phyloP scores from a whole-genome alignment of 2,113 vertebrate species.

The Acrocephalus kingi region DNA sequence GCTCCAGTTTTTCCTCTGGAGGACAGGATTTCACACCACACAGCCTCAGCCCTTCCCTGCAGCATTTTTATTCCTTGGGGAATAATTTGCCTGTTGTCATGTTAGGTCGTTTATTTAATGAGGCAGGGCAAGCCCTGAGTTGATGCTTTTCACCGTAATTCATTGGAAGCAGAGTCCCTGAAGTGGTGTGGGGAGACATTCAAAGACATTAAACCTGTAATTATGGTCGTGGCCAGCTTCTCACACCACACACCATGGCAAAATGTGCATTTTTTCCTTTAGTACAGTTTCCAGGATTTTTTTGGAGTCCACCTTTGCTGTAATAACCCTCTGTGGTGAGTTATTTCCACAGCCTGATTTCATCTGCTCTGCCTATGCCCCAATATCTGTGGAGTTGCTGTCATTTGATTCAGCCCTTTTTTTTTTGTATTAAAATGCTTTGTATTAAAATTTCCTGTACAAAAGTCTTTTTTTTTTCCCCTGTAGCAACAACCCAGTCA shows the following conservation, averaged over 20 bases:
- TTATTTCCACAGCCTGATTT: not conserved
- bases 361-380: not conserved
- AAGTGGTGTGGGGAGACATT: not conserved
- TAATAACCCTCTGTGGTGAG: not conserved
- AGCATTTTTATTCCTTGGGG: not conserved
- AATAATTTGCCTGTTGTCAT: not conserved
- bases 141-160: not conserved
- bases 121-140: not conserved
- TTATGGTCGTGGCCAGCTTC: not conserved
- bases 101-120: not conserved
- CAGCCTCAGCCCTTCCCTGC: not conserved
- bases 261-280: not conserved
- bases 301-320: not conserved
- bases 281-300: accelerated
- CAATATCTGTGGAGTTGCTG: not conserved
- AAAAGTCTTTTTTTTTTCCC: not conserved
- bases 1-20: not conserved
- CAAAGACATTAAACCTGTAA: not conserved
- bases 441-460: not conserved
- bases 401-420: not conserved
- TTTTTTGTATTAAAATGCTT: not conserved
- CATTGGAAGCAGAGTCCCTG: not conserved
- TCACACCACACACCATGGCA: not conserved
- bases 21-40: not conserved
- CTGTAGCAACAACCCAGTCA: not conserved